Evolutionary conservation across 92 coral and sea anemone genomes (phyloP), one percentile per base, ranked within the genome.

Genomic region (Bergia sp.): DNA sequence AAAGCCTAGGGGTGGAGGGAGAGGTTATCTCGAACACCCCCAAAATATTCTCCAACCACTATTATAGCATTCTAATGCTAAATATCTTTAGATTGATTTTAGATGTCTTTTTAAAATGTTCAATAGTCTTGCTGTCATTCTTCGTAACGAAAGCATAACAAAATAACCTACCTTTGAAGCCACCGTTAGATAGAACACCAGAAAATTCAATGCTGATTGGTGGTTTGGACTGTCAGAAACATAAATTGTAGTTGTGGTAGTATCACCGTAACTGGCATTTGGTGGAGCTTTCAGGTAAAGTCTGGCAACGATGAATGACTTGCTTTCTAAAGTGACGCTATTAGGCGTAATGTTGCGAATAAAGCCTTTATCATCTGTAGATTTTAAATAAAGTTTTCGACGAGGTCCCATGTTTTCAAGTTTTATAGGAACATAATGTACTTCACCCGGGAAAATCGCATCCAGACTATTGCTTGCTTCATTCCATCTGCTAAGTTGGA

Each of bases 151-250:
- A 39, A 36, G n/a, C 65, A 36, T 15, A 82, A 37, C 29, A 69
- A 16, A 38, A 42, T 16, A 29, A 16, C 81, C 58, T 20, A 91
- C 91, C 93, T 91, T 91, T 42, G 93, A 91, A 5, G 91, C 79
- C 21, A 91, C 93, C 72, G 93, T 83, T n/a, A 88, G 86, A 88
- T 88, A 88, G 9, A 91, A 91, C 36, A 91, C 93, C 89, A 91
- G 65, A 58, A 91, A 91, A 69, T 88, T 85, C 37, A 78, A 82
- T 20, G 81, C 80, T 41, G 76, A 73, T 4, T 71, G 71, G 75
- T 39, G 44, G 50, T 42, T 65, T 29, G 93, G 86, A 53, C 89
- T 83, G 64, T 88, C 89, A 7, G 91, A 88, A 5, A 76, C 93
- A 65, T 76, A 82, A 40, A 91, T 89, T 10, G 93, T 87, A 39